A percentile compares a stretch with the other conserved stretches of the same genome.
Conservation (phyloP, 2,797 vertebrate genomes). For the Vipera latastei region DNA sequence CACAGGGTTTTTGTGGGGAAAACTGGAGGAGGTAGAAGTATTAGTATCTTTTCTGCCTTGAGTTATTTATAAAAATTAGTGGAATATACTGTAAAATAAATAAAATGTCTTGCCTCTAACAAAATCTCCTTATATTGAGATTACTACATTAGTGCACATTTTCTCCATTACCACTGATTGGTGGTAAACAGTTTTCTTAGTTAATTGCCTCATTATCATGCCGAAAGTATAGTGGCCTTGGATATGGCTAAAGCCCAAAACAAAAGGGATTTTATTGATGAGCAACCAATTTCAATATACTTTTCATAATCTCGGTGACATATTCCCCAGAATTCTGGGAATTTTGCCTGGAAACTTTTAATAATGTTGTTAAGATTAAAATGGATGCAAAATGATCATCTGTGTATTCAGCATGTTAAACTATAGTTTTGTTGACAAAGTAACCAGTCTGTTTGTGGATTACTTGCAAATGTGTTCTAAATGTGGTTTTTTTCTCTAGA, state of each 20-base stretch:
- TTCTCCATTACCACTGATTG: not conserved
- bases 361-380: not conserved
- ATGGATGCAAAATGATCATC: not conserved
- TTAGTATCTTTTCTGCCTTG: not conserved
- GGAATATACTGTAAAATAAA: not conserved
- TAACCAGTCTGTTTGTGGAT: not conserved
- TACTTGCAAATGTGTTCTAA: not conserved
- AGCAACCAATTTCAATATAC: not conserved
- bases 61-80: not conserved
- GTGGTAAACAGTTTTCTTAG: not conserved
- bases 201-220: not conserved
- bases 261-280: not conserved
- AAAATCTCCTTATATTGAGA: no score
- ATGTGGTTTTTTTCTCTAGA: not conserved
- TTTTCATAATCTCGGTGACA: not conserved
- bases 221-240: no score
- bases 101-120: not conserved
- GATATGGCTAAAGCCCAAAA: not conserved
- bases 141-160: no score
- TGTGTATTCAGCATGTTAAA: not conserved
- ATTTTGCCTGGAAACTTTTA: not conserved
- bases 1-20: not conserved
- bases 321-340: not conserved
- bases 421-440: not conserved
- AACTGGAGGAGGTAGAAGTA: not conserved